A percentile compares a stretch with the other conserved stretches of the same genome.
phyloP scores from a whole-genome alignment of 2,888 invertebrate species.

The Pilophorus perplexus region DNA sequence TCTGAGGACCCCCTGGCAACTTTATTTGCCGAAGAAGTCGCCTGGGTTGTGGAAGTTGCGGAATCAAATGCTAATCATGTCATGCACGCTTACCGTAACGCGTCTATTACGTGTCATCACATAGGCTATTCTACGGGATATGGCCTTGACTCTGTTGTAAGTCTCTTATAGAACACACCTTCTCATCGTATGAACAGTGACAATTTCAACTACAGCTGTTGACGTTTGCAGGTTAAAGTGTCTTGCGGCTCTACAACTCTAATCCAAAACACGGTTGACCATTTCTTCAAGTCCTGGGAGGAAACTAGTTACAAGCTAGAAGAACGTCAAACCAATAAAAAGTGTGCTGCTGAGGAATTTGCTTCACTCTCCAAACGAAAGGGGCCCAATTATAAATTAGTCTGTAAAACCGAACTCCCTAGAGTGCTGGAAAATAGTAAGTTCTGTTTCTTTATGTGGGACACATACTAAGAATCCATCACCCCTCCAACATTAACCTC shows the following conservation, averaged over 20 bases:
- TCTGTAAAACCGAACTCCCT: too few species aligned
- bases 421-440: too few species aligned
- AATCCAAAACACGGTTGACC: constrained; percentile 56
- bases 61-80: constrained; percentile 59
- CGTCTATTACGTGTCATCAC: constrained; percentile 62
- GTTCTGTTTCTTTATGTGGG: too few species aligned
- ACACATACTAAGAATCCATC: too few species aligned
- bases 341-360: constrained; percentile 78
- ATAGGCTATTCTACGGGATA: constrained; percentile 67
- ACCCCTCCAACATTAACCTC: too few species aligned
- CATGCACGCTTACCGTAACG: constrained; percentile 59
- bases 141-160: constrained; percentile 65
- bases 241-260: constrained; percentile 52
- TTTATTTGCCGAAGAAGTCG: constrained; percentile 81
- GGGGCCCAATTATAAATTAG: constrained; percentile 58
- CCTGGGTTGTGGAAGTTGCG: constrained; percentile 76
- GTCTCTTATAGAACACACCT: background rate
- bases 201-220: too few species aligned
- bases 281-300: constrained; percentile 85
- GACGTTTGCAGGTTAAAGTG: constrained; percentile 56
- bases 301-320: constrained; percentile 91
- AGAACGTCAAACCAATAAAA: constrained; percentile 73
- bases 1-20: constrained; percentile 58
- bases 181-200: too few species aligned
- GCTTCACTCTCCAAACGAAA: constrained; percentile 64